Base-by-base conservation (phyloP, 2,888 invertebrate species). In the Saturnia japonica region DNA sequence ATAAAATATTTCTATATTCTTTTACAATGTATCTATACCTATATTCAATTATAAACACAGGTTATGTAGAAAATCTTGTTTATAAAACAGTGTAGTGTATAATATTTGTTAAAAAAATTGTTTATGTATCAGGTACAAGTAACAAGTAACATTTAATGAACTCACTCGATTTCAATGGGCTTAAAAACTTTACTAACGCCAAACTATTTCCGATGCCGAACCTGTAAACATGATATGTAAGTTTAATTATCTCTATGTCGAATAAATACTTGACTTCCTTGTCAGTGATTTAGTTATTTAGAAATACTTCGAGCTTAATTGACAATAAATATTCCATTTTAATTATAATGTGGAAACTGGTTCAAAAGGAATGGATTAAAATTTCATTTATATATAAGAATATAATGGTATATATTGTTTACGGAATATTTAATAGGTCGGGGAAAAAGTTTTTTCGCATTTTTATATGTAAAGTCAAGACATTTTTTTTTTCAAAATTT, bases 201-300 rank as follows among this genome's bases (percentile, higher is more conserved):
- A 92, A 73, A 74, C 93, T 93, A 74, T 93, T 91, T 51, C 86
- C 87, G 9, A 90, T 88, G 40, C 92, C 91, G 72, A 93, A 93
- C 72, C 93, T 93, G 77, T 69, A 86, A 83, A 71, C 62, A 70
- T 60, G 47, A 51, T 14, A 51, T 70, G n/a, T n/a, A n/a, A n/a
- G 25, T 43, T 34, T 64, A 64, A 28, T 64, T 64, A 40, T 40
- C 19, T 64, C 40, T 64, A 64, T 34, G 19, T 40, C 19, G 28
- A 67, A 57, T 60, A 45, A 60, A 45, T n/a, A 47, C 22, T 28
- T 42, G 28, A 45, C 25, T 42, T 11, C n/a, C 14, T 42, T 64
- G n/a, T 40, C 40, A 60, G 28, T 60, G 16, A 64, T 64, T 40
- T 57, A 68, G 42, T 51, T 12, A 28, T 40, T 42, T 42, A 68